Base-by-base conservation (phyloP, 2,888 invertebrate genomes). In the Rhingia campestris region DNA sequence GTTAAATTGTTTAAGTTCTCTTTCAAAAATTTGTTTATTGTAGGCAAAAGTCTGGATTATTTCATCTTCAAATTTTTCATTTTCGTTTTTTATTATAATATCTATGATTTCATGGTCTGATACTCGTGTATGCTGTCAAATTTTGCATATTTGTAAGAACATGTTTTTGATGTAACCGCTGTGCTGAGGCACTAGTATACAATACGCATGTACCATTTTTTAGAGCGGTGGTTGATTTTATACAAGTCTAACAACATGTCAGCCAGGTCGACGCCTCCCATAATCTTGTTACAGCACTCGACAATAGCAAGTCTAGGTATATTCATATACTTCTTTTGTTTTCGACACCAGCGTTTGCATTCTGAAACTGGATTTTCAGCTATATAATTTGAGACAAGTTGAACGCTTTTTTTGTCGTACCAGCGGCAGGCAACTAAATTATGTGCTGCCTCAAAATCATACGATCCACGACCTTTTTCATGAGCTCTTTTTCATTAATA, bases 261-360 rank as follows among this genome's bases (percentile, higher is more conserved):
- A 54, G 54, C 69, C 4, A 81, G 54, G n/a, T 76, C 69, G n/a
- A 66, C 66, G 0, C 66, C 66, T 49, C 49, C 64, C 64, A 64
- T 41, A 56, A 81, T 67, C 47, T 76, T 86, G 35, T 86, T 84
- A 39, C 67, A 66, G 32, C 73, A 45, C 49, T 58, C 59, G 54
- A 63, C 73, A 14, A 76, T 86, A 58, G 37, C 67, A 63, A 72
- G 81, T 49, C 72, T 66, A 67, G 81, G 80, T 43, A 80, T 61
- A 45, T 39, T 51, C 61, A 81, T 35, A 74, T 58, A 64, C 43
- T 66, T 79, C 39, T 73, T 81, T 45, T 86, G 76, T 70, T 85
- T 85, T 30, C 76, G 61, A 51, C 86, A 86, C 84, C 81, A 86
- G 59, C 84, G 7, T 3, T 79, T 85, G 81, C 80, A 82, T 43